A percentile compares a stretch with the other conserved stretches of the same genome.
Conservation (phyloP, 2,797 vertebrate genomes). For the Chelidonichthys spinosus region DNA sequence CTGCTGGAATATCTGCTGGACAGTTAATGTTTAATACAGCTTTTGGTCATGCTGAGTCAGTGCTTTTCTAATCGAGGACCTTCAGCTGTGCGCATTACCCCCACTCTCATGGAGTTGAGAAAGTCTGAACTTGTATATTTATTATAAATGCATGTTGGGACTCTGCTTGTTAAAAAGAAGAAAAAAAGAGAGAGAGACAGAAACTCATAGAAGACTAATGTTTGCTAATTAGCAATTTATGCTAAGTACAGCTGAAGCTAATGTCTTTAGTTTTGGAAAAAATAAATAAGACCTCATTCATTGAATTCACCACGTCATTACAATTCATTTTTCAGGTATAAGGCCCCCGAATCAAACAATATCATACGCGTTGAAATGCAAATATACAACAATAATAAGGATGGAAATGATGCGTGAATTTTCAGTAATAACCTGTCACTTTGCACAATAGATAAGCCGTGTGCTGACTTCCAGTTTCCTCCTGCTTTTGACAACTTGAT, state of each 20-base stretch:
- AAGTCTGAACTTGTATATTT: not conserved
- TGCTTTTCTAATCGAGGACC: not conserved
- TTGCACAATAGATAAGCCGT: not conserved
- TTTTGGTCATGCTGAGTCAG: slow-evolving; percentile 1
- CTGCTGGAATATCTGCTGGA: slow-evolving; percentile 2
- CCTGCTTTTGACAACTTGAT: slow-evolving; percentile 10
- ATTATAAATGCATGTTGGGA: not conserved
- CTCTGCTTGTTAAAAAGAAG: not conserved
- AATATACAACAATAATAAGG: not conserved
- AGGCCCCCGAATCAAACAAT: not conserved
- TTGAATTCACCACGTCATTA: not conserved
- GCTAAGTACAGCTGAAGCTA: not conserved
- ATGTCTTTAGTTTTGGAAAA: no score
- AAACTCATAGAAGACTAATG: not conserved
- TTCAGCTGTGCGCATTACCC: not conserved
- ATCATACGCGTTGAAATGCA: not conserved
- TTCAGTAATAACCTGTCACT: not conserved
- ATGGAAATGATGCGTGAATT: not conserved
- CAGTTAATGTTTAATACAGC: not conserved
- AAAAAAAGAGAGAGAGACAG: not conserved
- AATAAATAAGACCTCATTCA: not conserved
- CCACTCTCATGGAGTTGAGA: not conserved
- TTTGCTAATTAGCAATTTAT: not conserved
- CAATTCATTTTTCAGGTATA: not conserved
- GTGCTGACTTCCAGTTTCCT: not conserved